Evolutionary conservation across 2,797 vertebrate genomes (phyloP), one percentile per base, ranked within the genome.

Genomic region (Potorous gilbertii): DNA sequence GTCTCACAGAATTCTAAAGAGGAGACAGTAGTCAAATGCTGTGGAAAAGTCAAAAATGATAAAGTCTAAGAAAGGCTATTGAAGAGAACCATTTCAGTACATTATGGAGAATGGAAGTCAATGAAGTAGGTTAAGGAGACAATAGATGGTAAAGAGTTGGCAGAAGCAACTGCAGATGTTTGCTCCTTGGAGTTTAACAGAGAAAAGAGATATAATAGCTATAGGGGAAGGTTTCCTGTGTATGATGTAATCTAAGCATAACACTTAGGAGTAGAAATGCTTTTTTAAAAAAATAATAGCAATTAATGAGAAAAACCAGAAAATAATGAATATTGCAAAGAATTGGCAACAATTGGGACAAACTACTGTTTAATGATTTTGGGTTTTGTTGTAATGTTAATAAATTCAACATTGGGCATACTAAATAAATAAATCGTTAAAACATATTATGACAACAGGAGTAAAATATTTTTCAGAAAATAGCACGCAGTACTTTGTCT

Each of bases 381-480:
- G 2, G 8, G 92, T 56, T 94, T 27, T 93, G 90, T 90, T 29
- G 52, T 81, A n/a, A 90, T 31, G 59, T 46, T 10, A 87, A 95
- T 56, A 31, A 55, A 95, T 81, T 6, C 52, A 52, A 55, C 21
- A 92, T 6, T 92, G 57, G 91, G 50, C 94, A 94, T 91, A 46
- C 56, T 74, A 24, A 93, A 13, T 87, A 92, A 92, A 91, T 46
- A 18, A 27, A 93, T 54, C n/a, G 93, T 93, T 87, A 93, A 56
- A 93, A 97, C 40, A 57, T 21, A 57, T 31, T 74, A 50, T 87
- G 66, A 93, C 54, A 92, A 24, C 62, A 10, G 57, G 93, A 74
- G 66, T 55, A 59, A 95, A 87, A 46, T 40, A 94, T 92, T 95
- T 87, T 87, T 21, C 52, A 92, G 94, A 93, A 90, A 50, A 59